Percentiles rank a stretch among this genome's conserved stretches.
Evolutionary conservation across 2,888 invertebrate genomes (phyloP).

Genomic region (Leptinotarsa rubiginosa): DNA sequence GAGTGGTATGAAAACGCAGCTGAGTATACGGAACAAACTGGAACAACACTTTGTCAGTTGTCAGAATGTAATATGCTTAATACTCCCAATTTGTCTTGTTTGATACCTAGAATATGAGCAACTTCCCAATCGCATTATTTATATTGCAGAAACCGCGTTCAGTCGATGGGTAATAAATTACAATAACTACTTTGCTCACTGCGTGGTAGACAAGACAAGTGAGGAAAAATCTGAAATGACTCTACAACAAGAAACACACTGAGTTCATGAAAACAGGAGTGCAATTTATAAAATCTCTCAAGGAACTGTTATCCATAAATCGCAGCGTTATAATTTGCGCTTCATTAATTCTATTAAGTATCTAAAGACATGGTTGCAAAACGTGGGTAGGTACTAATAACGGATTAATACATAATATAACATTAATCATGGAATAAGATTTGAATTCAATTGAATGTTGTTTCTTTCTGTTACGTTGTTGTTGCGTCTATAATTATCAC

Average conservation of each 20-base stretch:
- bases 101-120: conserved; percentile 13
- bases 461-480: background rate
- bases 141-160: conserved; percentile 15
- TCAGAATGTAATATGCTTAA: conserved; percentile 17
- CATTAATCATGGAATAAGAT: conserved; percentile 18
- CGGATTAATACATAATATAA: background rate
- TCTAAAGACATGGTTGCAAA: conserved; percentile 13
- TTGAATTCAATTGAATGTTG: background rate
- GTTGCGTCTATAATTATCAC: background rate
- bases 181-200: conserved; percentile 14
- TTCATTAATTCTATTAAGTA: conserved; percentile 22
- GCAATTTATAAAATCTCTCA: conserved; percentile 21
- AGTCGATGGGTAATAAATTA: conserved; percentile 15
- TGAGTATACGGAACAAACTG: conserved; percentile 12
- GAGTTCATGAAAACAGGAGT: conserved; percentile 4
- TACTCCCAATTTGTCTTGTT: conserved; percentile 20
- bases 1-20: conserved; percentile 1
- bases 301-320: conserved; percentile 18
- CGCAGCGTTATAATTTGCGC: conserved; percentile 1
- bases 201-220: conserved; percentile 17
- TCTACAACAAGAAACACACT: background rate
- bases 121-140: conserved; percentile 21
- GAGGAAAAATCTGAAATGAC: conserved; percentile 1
- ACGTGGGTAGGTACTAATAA: conserved; percentile 25
- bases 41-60: conserved; percentile 20